Base-by-base conservation (phyloP, 2,888 invertebrate genomes). In the Baccha elongata region DNA sequence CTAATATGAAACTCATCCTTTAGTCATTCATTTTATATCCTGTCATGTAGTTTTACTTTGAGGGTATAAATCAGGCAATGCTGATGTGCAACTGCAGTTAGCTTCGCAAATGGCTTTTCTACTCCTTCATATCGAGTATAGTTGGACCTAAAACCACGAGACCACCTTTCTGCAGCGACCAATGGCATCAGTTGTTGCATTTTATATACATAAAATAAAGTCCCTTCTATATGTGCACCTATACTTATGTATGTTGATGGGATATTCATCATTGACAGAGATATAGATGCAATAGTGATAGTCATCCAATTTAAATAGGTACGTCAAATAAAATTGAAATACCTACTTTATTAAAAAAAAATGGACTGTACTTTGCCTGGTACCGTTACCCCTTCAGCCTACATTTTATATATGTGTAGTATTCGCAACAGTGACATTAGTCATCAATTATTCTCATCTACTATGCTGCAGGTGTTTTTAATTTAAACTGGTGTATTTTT, bases 1-100 rank as follows among this genome's bases (percentile, higher is more conserved):
- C 74, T 80, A 80, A 72, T 75, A 71, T 44, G 64, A 65, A 71
- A 76, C 76, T 76, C 76, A 62, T 76, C 76, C 81, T 65, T 76
- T 67, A 76, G 60, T 76, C 72, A 76, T 72, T 62, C 67, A 55
- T 67, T 80, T 83, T 76, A 67, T 81, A 75, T 46, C 64, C 69
- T 71, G 75, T 75, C 75, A 71, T 74, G 71, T 75, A 67, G 68
- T 50, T 68, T 55, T 68, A 74, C 62, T 73, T 64, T 60, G 46
- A 44, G 23, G 29, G 8, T 65, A 75, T 81, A 75, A 81, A 75
- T 81, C 75, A 71, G 58, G 35, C 68, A 69, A 35, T 55, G 55
- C 23, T 65, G 32, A 7, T 21, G 52, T 37, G 46, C 42, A 71
- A 58, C 17, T 69, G 69, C 52, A 81, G 69, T 64, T 50, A 52